Percentiles rank a stretch among this genome's conserved stretches.
Evolutionary conservation across 1,140 invertebrate species (phyloP).

Genomic region (Nautilus pompilius): DNA sequence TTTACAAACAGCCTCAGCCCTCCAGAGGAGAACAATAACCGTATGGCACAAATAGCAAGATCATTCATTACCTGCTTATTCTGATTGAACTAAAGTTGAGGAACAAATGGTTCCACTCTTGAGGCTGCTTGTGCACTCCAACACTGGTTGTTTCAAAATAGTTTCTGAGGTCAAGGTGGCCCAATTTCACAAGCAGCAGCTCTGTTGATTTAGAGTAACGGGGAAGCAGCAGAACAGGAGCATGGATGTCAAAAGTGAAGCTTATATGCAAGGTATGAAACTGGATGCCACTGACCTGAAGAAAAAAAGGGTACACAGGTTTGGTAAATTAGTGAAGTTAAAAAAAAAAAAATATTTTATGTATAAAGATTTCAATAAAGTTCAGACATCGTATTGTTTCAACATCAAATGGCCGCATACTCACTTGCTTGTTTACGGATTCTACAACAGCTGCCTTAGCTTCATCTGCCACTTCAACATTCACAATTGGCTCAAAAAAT

Average conservation of each 20-base stretch:
- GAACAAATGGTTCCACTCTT: constrained; percentile 55
- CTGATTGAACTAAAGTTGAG: constrained; percentile 66
- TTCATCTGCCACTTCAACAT: constrained; percentile 50
- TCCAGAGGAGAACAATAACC: background rate
- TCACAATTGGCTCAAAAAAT: constrained; percentile 67
- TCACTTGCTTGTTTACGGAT: constrained; percentile 40
- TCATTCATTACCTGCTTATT: constrained; percentile 58
- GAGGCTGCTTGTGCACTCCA: constrained; percentile 21
- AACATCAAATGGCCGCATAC: background rate
- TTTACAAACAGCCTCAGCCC: too few species aligned
- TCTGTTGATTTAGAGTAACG: constrained; percentile 77
- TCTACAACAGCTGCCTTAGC: constrained; percentile 33
- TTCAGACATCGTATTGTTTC: background rate
- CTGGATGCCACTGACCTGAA: constrained; percentile 59
- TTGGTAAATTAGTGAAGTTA: background rate
- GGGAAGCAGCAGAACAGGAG: constrained; percentile 73
- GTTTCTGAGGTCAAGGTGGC: constrained; percentile 73
- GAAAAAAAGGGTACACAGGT: constrained; percentile 2
- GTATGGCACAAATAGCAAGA: background rate
- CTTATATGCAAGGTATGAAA: constrained; percentile 66
- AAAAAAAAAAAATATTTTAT: background rate
- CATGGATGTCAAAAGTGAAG: constrained; percentile 70
- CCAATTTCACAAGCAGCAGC: constrained; percentile 75
- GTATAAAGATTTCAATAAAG: background rate
- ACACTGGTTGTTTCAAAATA: constrained; percentile 67